These are phyloP conservation scores for Leguminivora glycinivorella DNA, from an alignment of 1,140 invertebrate species.

Conservation along the genomic window DNA sequence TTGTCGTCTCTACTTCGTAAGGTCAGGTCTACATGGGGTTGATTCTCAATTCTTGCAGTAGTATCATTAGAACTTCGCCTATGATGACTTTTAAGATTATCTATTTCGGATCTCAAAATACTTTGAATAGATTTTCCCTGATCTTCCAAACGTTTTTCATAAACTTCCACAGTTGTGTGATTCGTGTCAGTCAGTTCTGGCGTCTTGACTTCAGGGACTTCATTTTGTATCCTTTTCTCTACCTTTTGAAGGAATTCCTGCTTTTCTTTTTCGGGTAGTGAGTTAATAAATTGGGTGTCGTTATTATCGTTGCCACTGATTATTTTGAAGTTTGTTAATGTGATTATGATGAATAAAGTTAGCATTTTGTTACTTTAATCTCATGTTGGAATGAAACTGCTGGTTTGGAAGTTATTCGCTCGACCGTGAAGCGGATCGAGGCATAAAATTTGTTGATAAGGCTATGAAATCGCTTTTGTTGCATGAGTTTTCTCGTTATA, in stretches of 20 bases:
- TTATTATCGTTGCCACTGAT: conserved; percentile 39
- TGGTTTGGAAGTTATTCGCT: background rate
- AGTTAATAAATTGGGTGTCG: conserved; percentile 60
- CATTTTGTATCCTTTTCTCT: conserved; percentile 56
- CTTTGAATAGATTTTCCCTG: conserved; percentile 54
- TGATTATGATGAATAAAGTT: conserved; percentile 8
- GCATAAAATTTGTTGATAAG: conserved; percentile 21
- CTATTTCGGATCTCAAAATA: conserved; percentile 55
- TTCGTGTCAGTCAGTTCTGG: conserved; percentile 38
- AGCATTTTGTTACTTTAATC: conserved; percentile 19
- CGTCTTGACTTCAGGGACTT: conserved; percentile 50
- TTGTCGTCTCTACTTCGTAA: conserved; percentile 10
- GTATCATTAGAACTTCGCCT: background rate
- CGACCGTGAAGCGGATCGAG: background rate
- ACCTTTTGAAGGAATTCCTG: conserved; percentile 55
- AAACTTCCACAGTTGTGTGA: conserved; percentile 42
- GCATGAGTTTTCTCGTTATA: background rate
- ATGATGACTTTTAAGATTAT: conserved; percentile 37
- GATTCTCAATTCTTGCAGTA: conserved; percentile 6
- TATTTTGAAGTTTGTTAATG: conserved; percentile 18
- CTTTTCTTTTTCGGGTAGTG: conserved; percentile 60
- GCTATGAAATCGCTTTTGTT: conserved; percentile 13
- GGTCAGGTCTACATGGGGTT: conserved; percentile 45
- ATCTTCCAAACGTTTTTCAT: conserved; percentile 51
- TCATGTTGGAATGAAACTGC: conserved; percentile 14